Conservation (phyloP, 2,797 vertebrate genomes). For the Schizothorax lantsangensis region DNA sequence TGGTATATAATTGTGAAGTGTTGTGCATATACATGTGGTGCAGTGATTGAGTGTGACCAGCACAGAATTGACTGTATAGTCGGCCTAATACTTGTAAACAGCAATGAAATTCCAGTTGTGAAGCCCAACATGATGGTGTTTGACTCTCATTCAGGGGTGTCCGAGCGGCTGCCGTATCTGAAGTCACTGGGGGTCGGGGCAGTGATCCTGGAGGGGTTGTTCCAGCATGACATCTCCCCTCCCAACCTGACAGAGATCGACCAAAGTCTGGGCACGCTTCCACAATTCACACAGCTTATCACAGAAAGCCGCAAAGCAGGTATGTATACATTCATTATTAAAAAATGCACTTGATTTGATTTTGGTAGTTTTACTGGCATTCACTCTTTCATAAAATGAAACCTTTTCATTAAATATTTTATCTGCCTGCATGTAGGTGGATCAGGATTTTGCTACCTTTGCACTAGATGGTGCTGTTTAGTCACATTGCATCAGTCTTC, state of each 20-base stretch:
- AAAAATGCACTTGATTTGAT: neutral
- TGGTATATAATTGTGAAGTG: neutral
- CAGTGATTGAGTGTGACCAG: neutral
- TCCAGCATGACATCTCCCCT: conserved; percentile 55
- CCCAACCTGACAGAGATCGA: conserved; percentile 62
- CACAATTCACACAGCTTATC: conserved; percentile 74
- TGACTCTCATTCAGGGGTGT: conserved; percentile 65
- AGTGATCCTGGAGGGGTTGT: conserved; percentile 76
- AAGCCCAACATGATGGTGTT: neutral
- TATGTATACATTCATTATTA: conserved; percentile 26
- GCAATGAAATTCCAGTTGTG: neutral
- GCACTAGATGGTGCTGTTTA: conserved; percentile 42
- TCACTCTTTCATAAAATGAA: neutral
- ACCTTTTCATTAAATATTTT: neutral
- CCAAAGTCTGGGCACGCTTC: conserved; percentile 55
- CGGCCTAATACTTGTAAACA: neutral
- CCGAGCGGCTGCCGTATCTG: conserved; percentile 72
- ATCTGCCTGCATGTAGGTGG: neutral
- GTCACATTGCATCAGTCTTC: neutral
- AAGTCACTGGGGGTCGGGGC: conserved; percentile 72
- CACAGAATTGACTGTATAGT: neutral
- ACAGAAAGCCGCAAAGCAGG: conserved; percentile 71
- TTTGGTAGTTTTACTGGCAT: neutral
- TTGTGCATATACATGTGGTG: neutral
- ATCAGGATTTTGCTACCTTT: neutral